A percentile compares a stretch with the other conserved stretches of the same genome.
phyloP scores from a whole-genome alignment of 2,888 invertebrate species.

The Crossocerus cetratus region DNA sequence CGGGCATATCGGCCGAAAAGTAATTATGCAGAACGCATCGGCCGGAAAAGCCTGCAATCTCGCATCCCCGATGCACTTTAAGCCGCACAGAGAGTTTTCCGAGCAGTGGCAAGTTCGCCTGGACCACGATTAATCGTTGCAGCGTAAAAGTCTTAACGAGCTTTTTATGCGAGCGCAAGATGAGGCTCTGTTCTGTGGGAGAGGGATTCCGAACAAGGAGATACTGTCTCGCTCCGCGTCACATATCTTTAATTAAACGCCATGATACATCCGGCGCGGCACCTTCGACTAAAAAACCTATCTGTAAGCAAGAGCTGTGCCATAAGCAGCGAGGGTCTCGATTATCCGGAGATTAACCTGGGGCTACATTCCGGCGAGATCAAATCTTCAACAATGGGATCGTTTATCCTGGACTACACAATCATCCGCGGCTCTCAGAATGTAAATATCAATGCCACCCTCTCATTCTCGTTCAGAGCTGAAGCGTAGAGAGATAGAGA shows the following conservation, averaged over 20 bases:
- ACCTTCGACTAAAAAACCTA: neutral
- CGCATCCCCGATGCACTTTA: constrained; percentile 36
- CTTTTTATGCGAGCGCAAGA: no score
- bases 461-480: neutral
- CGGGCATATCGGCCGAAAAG: constrained; percentile 57
- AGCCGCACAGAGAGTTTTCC: neutral
- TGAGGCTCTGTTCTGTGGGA: no score
- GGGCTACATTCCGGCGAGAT: constrained; percentile 4
- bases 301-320: constrained; percentile 5
- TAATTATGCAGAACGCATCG: constrained; percentile 72
- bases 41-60: constrained; percentile 38
- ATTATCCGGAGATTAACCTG: constrained; percentile 5
- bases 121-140: no score
- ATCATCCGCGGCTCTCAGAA: constrained; percentile 37
- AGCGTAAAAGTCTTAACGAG: no score
- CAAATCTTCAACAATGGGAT: constrained; percentile 17
- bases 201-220: no score
- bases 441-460: constrained; percentile 46
- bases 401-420: constrained; percentile 33
- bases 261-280: neutral
- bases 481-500: neutral
- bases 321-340: neutral
- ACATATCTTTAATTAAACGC: constrained; percentile 4
- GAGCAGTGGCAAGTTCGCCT: no score
- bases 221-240: neutral